Evolutionary conservation across 2,797 vertebrate genomes (phyloP).

Genomic region (Sorex maritimensis): DNA sequence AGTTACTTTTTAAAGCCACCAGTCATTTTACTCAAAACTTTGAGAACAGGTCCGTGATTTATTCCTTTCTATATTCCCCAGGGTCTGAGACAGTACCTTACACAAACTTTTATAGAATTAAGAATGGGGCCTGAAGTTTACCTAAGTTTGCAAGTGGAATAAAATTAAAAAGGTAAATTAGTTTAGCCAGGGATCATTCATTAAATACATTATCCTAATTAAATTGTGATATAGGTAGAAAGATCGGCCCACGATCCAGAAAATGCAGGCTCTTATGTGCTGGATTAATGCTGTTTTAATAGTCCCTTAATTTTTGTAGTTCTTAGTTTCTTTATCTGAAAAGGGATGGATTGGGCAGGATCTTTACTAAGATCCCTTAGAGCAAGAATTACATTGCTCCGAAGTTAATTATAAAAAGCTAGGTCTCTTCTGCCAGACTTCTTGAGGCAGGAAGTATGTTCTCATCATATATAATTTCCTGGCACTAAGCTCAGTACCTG

Average conservation of each 20-base stretch:
- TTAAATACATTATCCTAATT: constrained; percentile 78
- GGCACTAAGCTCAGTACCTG: constrained; percentile 59
- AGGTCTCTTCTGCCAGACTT: constrained; percentile 73
- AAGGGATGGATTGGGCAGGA: constrained; percentile 76
- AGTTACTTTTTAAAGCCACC: constrained; percentile 38
- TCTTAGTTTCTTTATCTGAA: constrained; percentile 74
- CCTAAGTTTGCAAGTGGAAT: constrained; percentile 75
- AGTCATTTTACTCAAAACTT: background rate
- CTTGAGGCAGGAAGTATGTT: constrained; percentile 72
- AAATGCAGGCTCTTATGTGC: constrained; percentile 59
- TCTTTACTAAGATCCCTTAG: constrained; percentile 76
- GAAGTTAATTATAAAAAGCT: constrained; percentile 83
- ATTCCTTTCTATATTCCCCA: constrained; percentile 51
- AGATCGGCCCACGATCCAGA: constrained; percentile 54
- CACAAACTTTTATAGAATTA: constrained; percentile 57
- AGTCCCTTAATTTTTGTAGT: constrained; percentile 81
- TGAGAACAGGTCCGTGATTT: constrained; percentile 62
- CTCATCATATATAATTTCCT: constrained; percentile 77
- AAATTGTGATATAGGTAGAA: constrained; percentile 72
- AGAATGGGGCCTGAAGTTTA: constrained; percentile 71
- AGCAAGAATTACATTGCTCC: constrained; percentile 78
- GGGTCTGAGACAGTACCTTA: constrained; percentile 49
- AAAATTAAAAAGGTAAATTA: constrained; percentile 81
- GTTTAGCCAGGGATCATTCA: constrained; percentile 71
- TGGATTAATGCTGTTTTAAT: constrained; percentile 82